Evolutionary conservation across 1,140 invertebrate genomes (phyloP), one percentile per base, ranked within the genome.

Genomic region (Halyomorpha halys): DNA sequence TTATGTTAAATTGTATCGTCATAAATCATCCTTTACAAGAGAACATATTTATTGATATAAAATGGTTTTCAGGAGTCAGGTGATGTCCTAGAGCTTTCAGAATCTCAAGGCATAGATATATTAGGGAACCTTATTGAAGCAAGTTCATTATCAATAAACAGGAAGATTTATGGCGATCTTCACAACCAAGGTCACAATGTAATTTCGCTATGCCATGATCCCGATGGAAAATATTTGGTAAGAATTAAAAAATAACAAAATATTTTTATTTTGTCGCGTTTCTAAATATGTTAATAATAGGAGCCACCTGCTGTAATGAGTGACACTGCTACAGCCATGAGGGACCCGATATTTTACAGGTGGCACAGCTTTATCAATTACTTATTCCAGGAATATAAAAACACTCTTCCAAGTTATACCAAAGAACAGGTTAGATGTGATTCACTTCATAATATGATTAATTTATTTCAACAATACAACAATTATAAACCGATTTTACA

Each of bases 291-390:
- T 60, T 23, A n/a, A 19, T 67, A 64, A 68, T 19, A 82, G 78
- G 82, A 86, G 75, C 77, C 77, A 6, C 83, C 83, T 65, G 76
- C 80, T 18, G 78, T 85, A 0, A 86, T 87, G 79, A 84, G 82
- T 19, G 85, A 86, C 70, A 76, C 81, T 0, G 80, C 84, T 0
- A 88, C 85, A 16, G 83, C 85, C 6, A 86, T 89, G 86, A 79
- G 89, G 11, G 90, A 93, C 74, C 90, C 90, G 0, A 75, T 89
- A 8, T 92, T 93, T 76, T 93, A 91, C 74, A 82, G 86, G 71
- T 91, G 85, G 85, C 90, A 92, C 69, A 82, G 84, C 6, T 86
- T 83, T 68, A 78, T 92, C 23, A 87, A 93, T 69, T 81, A 89
- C 60, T 76, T 92, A 8, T 91, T 92, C 77, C 78, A 82, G 64